A percentile compares a stretch with the other conserved stretches of the same genome.
These are phyloP conservation scores for Drosophila serrata DNA, from an alignment of 1,140 invertebrate genomes.

Conservation along the genomic window DNA sequence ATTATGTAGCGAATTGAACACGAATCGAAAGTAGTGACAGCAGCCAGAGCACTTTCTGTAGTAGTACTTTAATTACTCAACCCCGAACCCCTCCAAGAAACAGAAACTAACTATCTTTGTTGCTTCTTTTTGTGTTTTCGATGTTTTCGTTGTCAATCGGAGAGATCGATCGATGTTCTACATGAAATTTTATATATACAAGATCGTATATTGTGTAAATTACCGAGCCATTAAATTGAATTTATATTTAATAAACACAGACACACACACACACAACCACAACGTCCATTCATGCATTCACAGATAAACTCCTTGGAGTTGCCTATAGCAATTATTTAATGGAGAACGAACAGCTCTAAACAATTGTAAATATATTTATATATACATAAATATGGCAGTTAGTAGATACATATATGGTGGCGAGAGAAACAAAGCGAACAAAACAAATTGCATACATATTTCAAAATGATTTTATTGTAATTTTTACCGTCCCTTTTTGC, in stretches of 20 bases:
- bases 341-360: constrained; percentile 31
- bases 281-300: constrained; percentile 66
- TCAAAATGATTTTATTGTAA: constrained; percentile 85
- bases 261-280: constrained; percentile 47
- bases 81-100: constrained; percentile 15
- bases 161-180: constrained; percentile 52
- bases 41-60: constrained; percentile 42
- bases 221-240: constrained; percentile 85
- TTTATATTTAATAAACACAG: constrained; percentile 76
- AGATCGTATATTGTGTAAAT: constrained; percentile 77
- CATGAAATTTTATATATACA: constrained; percentile 71
- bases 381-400: constrained; percentile 47
- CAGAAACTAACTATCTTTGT: constrained; percentile 35
- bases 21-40: constrained; percentile 51
- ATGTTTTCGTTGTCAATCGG: constrained; percentile 51
- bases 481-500: constrained; percentile 85
- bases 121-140: constrained; percentile 61
- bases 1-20: constrained; percentile 74
- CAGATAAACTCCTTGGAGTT: constrained; percentile 52
- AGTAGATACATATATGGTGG: constrained; percentile 29
- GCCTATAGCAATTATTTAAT: constrained; percentile 70
- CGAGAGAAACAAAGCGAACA: constrained; percentile 20
- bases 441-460: constrained; percentile 65
- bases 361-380: constrained; percentile 70
- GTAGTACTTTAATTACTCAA: constrained; percentile 46